Evolutionary conservation across 1,140 invertebrate genomes (phyloP), one percentile per base, ranked within the genome.

Genomic region (Stenopsyche tienmushanensis): DNA sequence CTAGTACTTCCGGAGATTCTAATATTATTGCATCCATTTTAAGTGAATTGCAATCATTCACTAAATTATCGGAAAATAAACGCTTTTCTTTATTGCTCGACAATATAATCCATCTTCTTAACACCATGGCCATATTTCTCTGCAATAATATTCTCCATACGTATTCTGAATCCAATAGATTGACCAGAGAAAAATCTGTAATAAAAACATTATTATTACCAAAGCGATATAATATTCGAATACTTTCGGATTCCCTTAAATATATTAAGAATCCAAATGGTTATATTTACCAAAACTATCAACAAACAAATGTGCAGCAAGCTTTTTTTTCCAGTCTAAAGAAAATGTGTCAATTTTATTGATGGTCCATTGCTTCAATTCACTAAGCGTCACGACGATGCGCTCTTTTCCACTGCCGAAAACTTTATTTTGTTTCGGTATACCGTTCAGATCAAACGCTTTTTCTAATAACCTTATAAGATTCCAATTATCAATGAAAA

Each of bases 401-500:
- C 77, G 75, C 29, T 79, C 72, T 53, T 71, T 73, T 1, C 75
- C 77, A 42, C 59, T 65, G 17, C 79, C 79, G 77, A 81, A 81
- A 1, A 78, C 78, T 71, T 80, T 79, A 64, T 80, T 80, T 45
- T 80, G 80, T 71, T 80, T 80, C 52, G 77, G 77, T 10, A 69
- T 76, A 3, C 80, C 80, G 47, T 79, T 75, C 65, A 72, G 72
- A 72, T 80, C 76, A 76, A 79, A 80, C 55, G 82, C 80, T 67
- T 82, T 77, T 65, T 83, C 74, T 67, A 84, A 73, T 65, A 77
- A 78, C 50, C 82, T 79, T 8, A 88, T 67, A 53, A 87, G 77
- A 58, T 81, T 76, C 83, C 84, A 86, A 60, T 85, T 77, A 64
- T 80, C 76, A 68, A 76, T 76, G 58, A 84, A 78, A 42, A 77